Conservation (phyloP, 2,888 invertebrate species). For the Drosophila ochracea region DNA sequence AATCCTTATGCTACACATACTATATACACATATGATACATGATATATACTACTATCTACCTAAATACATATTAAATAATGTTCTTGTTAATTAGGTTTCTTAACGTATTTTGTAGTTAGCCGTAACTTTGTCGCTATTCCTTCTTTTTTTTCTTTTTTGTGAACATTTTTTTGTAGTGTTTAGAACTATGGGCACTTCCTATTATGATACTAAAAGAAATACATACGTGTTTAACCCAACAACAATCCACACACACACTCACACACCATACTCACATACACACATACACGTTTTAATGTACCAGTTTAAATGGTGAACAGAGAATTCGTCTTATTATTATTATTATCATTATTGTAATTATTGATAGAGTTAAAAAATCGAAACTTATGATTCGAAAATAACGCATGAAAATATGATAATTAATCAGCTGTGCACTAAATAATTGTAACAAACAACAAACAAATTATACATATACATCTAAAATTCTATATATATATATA, state of each 20-base stretch:
- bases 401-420: slow-evolving; percentile 47
- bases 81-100: slow-evolving; percentile 77
- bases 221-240: slow-evolving; percentile 15
- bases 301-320: slow-evolving; percentile 35
- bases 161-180: slow-evolving; percentile 15
- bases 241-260: slow-evolving; percentile 16
- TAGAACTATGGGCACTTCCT: slow-evolving; percentile 58
- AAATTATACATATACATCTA: slow-evolving; percentile 29
- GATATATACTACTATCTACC: slow-evolving; percentile 37
- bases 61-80: slow-evolving; percentile 42
- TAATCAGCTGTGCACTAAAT: slow-evolving; percentile 63
- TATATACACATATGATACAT: slow-evolving; percentile 11
- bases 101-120: slow-evolving; percentile 70
- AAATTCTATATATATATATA: slow-evolving; percentile 3
- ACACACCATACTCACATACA: not conserved
- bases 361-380: not conserved
- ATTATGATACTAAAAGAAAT: slow-evolving; percentile 43
- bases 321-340: slow-evolving; percentile 28
- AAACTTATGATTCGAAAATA: slow-evolving; percentile 34
- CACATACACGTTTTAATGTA: slow-evolving; percentile 29
- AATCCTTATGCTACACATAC: slow-evolving; percentile 34
- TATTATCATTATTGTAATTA: slow-evolving; percentile 30
- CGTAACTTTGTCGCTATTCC: slow-evolving; percentile 42
- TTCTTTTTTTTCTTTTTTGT: slow-evolving; percentile 27
- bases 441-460: slow-evolving; percentile 42